phyloP scores from a whole-genome alignment of 1,140 invertebrate species.

The Ceratoteleas bidentatus region DNA sequence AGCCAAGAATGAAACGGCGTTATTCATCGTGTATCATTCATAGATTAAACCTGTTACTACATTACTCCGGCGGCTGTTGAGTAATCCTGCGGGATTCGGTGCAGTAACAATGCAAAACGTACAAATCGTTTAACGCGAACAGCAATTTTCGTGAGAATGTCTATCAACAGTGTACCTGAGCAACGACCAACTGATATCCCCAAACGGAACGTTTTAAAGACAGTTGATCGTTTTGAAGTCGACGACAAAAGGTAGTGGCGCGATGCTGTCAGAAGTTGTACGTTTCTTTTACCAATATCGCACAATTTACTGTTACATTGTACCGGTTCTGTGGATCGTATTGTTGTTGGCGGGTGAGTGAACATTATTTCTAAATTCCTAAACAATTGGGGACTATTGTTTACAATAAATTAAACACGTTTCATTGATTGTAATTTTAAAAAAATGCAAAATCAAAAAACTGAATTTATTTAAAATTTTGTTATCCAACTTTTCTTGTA shows the following conservation, averaged over 20 bases:
- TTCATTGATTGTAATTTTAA: no score
- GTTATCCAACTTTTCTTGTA: no score
- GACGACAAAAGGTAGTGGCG: conserved; percentile 39
- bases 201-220: conserved; percentile 17
- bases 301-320: conserved; percentile 57
- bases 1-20: conserved; percentile 13
- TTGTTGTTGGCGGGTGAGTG: conserved; percentile 47
- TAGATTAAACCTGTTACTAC: conserved; percentile 12
- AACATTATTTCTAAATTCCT: background rate
- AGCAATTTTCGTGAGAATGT: conserved; percentile 27
- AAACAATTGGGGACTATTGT: no score
- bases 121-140: conserved; percentile 5
- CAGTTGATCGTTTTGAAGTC: conserved; percentile 30
- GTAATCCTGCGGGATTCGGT: background rate
- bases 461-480: no score
- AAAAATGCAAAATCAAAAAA: no score
- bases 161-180: conserved; percentile 53
- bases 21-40: conserved; percentile 35
- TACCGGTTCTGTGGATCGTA: conserved; percentile 53
- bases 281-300: conserved; percentile 60
- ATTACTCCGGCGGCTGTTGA: conserved; percentile 3
- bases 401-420: no score
- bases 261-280: conserved; percentile 49
- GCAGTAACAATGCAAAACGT: conserved; percentile 9
- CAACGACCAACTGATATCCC: conserved; percentile 31